Evolutionary conservation across 2,797 vertebrate species (phyloP), one percentile per base, ranked within the genome.

Genomic region (Bradypodion ventrale): DNA sequence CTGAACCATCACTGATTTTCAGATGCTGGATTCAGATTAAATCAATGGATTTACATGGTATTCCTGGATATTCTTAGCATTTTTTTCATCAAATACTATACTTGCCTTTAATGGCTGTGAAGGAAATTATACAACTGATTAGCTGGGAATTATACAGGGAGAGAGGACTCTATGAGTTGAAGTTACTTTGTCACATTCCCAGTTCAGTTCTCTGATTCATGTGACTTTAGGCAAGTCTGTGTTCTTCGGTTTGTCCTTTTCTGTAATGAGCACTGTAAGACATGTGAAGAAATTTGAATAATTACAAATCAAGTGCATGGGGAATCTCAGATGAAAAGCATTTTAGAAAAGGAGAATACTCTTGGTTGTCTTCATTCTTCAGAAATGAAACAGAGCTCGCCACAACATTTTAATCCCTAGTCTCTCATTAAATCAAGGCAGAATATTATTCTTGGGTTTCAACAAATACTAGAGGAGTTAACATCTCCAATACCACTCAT

Each of bases 301-400:
- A 75, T 56, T 29, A 88, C 29, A 56, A 83, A 66, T 80, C 62
- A 80, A 83, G 56, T 76, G 29, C 66, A 75, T 35, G 68, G 76
- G 72, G 76, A 83, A 75, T 79, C 62, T n/a, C 49, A 68, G 70
- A 85, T 80, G 81, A 87, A 83, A 87, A 80, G 77, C 63, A 80
- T 73, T 72, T 87, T 83, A 70, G 25, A 23, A 12, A 37, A 80
- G 40, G 56, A 63, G 52, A 62, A 32, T 76, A 75, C 62, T 68
- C 35, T 75, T 80, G 42, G 69, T 83, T 60, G 70, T 68, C 59
- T 75, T 69, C 32, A 29, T 63, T 69, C 62, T 80, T 85, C 80
- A 75, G 77, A 69, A 80, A 79, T 49, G n/a, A 83, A 87, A 62
- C 13, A 73, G n/a, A 85, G 46, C 37, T 87, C 12, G 70, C 9